Conservation (phyloP, 2,797 vertebrate species). For the Sebastes diploproa region DNA sequence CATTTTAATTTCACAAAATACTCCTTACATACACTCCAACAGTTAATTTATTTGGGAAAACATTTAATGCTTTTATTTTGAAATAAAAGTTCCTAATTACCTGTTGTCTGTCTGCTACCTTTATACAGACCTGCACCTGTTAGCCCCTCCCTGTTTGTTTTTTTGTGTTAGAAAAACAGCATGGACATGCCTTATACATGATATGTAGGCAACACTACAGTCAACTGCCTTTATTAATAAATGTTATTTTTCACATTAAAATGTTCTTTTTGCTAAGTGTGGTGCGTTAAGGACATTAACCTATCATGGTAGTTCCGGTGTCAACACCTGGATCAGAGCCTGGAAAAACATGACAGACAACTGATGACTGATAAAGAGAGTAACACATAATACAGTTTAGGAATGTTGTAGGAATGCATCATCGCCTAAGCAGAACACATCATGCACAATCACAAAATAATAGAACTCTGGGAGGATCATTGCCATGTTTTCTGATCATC, state of each 20-base stretch:
- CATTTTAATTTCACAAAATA: background rate
- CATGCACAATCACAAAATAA: background rate
- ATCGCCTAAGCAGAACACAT: background rate
- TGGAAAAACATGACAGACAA: background rate
- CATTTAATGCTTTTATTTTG: constrained; percentile 50
- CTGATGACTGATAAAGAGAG: background rate
- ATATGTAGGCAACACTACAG: accelerated
- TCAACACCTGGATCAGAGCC: background rate
- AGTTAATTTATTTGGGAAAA: background rate
- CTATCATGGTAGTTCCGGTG: background rate
- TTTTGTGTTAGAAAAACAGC: background rate
- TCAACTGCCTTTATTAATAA: background rate
- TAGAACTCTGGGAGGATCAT: background rate
- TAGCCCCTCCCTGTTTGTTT: background rate
- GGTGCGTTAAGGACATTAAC: background rate
- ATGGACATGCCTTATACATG: too few species aligned
- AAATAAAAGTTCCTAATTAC: background rate
- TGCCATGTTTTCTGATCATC: background rate
- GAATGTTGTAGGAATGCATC: background rate
- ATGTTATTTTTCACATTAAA: background rate
- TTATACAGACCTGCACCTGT: background rate
- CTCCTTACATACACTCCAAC: too few species aligned
- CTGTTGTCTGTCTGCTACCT: background rate
- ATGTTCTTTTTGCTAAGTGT: background rate
- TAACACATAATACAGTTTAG: background rate